Evolutionary conservation across 2,888 invertebrate genomes (phyloP), one percentile per base, ranked within the genome.

Genomic region (Eutolmus rufibarbis): DNA sequence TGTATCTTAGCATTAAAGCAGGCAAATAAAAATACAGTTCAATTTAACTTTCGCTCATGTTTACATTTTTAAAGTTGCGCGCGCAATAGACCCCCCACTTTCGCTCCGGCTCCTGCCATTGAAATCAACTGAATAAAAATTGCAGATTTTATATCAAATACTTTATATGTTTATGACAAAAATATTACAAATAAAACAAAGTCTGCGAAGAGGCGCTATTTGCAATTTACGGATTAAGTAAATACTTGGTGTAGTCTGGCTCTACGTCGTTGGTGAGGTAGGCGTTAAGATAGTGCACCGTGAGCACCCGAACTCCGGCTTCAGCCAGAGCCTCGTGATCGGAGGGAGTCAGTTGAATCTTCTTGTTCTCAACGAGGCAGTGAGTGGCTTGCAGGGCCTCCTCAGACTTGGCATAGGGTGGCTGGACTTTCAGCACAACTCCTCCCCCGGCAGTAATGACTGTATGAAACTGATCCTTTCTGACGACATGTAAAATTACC

Each of bases 1-100:
- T 98, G 97, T 98, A 98, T 93, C 94, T 99, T 87, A 98, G 97
- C 89, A 95, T 98, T 88, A 97, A 97, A 91, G 94, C 90, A 8
- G 91, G 90, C 84, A 91, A 91, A 87, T 91, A 90, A 87, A 76
- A 84, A 23, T 7, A 74, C 23, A 0, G n/a, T 74, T 74, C 74
- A 34, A 57, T 57, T 23, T 8, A 19, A 56, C 5, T 16, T 2
- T 1, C 4, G 34, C 23, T 2, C 23, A 3, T 12, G 37, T 76
- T 76, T 51, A 7, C 7, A 8, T 4, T 31, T 4, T 31, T 31
- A 31, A 31, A 31, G 5, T 31, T 31, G 0, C 0, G 31, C 31
- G 31, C 31, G 31, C 31, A 31, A 1, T 2, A 2, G 8, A 37
- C 2, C 8, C 2, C 37, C 0, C 2, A 1, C 0, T 40, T 12